These are phyloP conservation scores for Dilophus febrilis DNA, from an alignment of 2,888 invertebrate species.

Conservation along the genomic window DNA sequence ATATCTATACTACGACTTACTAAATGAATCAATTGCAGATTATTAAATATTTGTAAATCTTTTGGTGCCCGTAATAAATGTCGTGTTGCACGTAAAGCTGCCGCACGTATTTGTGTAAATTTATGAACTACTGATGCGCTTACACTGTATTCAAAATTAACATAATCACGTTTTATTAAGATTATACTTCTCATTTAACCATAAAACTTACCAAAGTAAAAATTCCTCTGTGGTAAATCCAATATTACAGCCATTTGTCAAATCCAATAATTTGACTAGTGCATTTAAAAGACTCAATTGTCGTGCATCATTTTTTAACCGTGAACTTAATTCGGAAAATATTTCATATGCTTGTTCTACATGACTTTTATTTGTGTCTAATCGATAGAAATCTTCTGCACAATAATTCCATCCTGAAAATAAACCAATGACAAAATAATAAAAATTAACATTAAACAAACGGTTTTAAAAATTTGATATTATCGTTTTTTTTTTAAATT, in stretches of 20 bases:
- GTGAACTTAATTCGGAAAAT: conserved; percentile 38
- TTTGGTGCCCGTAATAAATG: conserved; percentile 63
- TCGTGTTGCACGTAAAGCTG: conserved; percentile 70
- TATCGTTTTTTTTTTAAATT: too few species aligned
- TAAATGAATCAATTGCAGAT: conserved; percentile 67
- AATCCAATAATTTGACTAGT: conserved; percentile 53
- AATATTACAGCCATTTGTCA: conserved; percentile 23
- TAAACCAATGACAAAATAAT: too few species aligned
- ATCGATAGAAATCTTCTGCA: conserved; percentile 44
- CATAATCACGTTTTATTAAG: conserved; percentile 14
- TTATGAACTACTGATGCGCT: conserved; percentile 71
- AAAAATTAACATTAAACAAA: too few species aligned
- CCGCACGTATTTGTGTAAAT: conserved; percentile 77
- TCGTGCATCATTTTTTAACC: conserved; percentile 49
- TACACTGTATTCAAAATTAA: conserved; percentile 39
- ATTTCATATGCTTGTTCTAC: conserved; percentile 47
- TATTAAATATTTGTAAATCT: conserved; percentile 63
- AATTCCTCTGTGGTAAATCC: conserved; percentile 66
- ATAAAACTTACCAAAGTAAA: conserved; percentile 55
- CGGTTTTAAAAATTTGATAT: too few species aligned
- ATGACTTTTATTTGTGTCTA: conserved; percentile 40
- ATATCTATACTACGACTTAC: conserved; percentile 76
- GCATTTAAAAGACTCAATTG: conserved; percentile 77
- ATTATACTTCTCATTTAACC: conserved; percentile 6
- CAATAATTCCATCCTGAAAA: conserved; percentile 9